A percentile compares a stretch with the other conserved stretches of the same genome.
phyloP scores from a whole-genome alignment of 2,113 vertebrate genomes.

The Sinocyclocheilus grahami region DNA sequence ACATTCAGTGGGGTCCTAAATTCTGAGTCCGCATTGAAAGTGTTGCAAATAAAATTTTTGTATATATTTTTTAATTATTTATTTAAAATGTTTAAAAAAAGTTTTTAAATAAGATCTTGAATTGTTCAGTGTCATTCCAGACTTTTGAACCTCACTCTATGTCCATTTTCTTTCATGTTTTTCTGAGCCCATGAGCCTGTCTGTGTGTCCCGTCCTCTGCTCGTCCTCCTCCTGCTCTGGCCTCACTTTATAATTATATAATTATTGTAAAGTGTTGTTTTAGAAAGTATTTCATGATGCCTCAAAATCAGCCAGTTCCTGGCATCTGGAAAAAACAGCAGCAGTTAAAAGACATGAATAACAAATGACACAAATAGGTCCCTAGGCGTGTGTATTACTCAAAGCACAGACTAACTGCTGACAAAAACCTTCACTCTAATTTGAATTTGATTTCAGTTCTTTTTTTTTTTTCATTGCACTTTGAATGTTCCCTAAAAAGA shows the following conservation, averaged over 20 bases:
- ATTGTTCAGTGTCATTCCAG: background rate
- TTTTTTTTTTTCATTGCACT: background rate
- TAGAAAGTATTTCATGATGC: conserved; percentile 27
- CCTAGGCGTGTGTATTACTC: background rate
- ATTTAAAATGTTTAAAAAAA: too few relatives aligned
- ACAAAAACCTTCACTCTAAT: background rate
- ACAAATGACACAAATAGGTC: conserved; percentile 7
- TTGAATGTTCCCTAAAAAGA: background rate
- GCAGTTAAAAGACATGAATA: conserved; percentile 15
- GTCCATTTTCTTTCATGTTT: background rate
- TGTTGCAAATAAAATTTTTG: too few relatives aligned
- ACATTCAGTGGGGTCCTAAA: too few relatives aligned
- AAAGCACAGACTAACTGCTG: background rate
- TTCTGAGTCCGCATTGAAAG: too few relatives aligned
- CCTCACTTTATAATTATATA: conserved; percentile 18
- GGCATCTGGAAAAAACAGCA: background rate
- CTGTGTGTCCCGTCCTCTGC: background rate
- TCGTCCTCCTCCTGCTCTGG: conserved; percentile 9
- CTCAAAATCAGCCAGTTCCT: background rate
- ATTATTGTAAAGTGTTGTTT: background rate
- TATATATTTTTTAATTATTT: too few relatives aligned
- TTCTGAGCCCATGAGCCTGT: background rate
- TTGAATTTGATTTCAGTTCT: conserved; percentile 11
- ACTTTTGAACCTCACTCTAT: background rate
- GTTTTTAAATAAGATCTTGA: too few relatives aligned